A percentile compares a stretch with the other conserved stretches of the same genome.
Evolutionary conservation across 1,140 invertebrate species (phyloP).

Genomic region (Pseudomyrmex cubaensis): DNA sequence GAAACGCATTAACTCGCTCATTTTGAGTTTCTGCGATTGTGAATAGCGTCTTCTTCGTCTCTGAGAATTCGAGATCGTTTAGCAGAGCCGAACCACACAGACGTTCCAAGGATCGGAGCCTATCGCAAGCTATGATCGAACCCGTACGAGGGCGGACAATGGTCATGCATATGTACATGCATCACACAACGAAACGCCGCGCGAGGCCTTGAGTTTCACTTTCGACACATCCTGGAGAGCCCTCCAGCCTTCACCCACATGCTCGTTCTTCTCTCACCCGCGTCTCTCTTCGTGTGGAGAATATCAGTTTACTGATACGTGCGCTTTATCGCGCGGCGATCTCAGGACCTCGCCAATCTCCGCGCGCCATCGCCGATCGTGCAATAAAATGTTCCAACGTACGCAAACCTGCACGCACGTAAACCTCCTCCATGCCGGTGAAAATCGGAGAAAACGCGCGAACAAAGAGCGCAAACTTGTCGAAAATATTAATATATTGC

Average conservation of each 20-base stretch:
- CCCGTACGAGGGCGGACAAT: slow-evolving; percentile 62
- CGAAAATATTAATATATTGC: neutral
- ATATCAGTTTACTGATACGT: slow-evolving; percentile 1
- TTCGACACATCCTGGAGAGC: slow-evolving; percentile 84
- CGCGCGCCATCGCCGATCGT: slow-evolving; percentile 44
- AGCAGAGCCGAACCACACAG: slow-evolving; percentile 26
- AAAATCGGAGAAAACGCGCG: neutral
- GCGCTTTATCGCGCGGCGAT: slow-evolving; percentile 48
- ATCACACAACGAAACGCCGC: slow-evolving; percentile 34
- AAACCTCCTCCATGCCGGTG: too few relatives aligned
- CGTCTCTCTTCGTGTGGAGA: slow-evolving; percentile 52
- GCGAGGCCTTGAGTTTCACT: slow-evolving; percentile 82
- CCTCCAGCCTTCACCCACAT: slow-evolving; percentile 84
- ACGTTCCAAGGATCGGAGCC: slow-evolving; percentile 57
- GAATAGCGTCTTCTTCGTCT: neutral
- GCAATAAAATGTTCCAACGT: slow-evolving; percentile 34
- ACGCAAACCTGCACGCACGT: neutral
- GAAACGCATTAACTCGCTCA: neutral
- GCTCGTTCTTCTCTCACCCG: slow-evolving; percentile 77
- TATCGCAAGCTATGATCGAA: slow-evolving; percentile 67
- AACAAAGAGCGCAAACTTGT: neutral
- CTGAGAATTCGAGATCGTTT: slow-evolving; percentile 4
- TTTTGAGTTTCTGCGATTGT: neutral
- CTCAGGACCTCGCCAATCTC: slow-evolving; percentile 64
- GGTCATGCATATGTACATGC: slow-evolving; percentile 34